Base-by-base conservation (phyloP, 2,797 vertebrate genomes). In the Chiloscyllium punctatum region DNA sequence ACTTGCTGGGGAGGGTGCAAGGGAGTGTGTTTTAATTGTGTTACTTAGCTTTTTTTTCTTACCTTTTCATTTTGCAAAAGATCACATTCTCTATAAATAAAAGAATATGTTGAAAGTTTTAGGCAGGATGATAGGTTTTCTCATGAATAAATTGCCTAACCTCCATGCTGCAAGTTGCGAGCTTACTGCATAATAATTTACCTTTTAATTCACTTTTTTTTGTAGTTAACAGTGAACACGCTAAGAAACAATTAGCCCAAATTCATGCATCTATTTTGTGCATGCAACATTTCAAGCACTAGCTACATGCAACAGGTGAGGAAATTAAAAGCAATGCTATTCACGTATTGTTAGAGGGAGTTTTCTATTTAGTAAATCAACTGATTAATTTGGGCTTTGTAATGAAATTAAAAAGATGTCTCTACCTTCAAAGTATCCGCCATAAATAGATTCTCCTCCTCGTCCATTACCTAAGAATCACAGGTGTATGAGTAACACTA, bases 21-120 rank as follows among this genome's bases (percentile, higher is more conserved):
- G 98, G 98, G 97, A 97, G 97, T 98, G 98, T 98, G 98, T 98
- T 98, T 98, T 98, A 98, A 98, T 98, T 97, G 98, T 99, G 98
- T 99, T 98, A 99, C 99, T 98, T 98, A 98, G 98, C 98, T 98
- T 98, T 97, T 98, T 98, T 99, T 98, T 99, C 99, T 99, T 99
- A 99, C 99, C 99, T 99, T 99, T 98, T 99, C 98, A 99, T 99
- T 99, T 99, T 99, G 99, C 99, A 99, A 99, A 99, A 99, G 99
- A 99, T 98, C 99, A 99, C 98, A 99, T 98, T 99, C 98, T 98
- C 99, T 99, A 99, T 98, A 99, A 99, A 99, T 99, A 99, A 99
- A 99, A 99, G 98, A 99, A 99, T 99, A 99, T 98, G 99, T 99
- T 99, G 99, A 99, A 98, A 99, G 98, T 98, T 99, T 99, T 99